phyloP scores from a whole-genome alignment of 2,888 invertebrate species.

The Thelaira solivaga region DNA sequence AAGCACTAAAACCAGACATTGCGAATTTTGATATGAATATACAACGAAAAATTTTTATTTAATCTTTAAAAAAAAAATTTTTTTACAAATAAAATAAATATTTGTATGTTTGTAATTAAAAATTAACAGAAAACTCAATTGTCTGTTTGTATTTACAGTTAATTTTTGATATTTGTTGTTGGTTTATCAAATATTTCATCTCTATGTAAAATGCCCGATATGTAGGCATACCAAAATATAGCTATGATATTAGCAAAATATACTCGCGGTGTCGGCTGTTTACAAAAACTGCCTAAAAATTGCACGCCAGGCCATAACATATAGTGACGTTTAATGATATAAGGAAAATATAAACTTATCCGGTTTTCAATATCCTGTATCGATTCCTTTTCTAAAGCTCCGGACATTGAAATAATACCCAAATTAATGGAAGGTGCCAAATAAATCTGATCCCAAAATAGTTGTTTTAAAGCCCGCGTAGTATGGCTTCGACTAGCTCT shows the following conservation, averaged over 20 bases:
- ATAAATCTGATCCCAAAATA: constrained; percentile 21
- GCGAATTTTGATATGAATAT: too few species aligned
- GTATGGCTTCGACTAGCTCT: not conserved
- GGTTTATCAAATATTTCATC: not conserved
- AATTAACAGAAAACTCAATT: too few species aligned
- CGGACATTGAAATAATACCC: not conserved
- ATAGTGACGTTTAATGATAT: constrained; percentile 12
- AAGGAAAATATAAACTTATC: constrained; percentile 1
- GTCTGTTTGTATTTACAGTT: too few species aligned
- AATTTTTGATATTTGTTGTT: not conserved
- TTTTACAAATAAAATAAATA: too few species aligned
- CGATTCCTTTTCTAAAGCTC: not conserved
- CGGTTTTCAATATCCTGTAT: not conserved
- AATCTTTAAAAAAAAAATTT: too few species aligned
- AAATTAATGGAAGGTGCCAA: constrained; percentile 16
- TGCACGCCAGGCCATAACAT: constrained; percentile 22
- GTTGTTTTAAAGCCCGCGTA: not conserved
- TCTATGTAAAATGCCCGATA: constrained; percentile 17
- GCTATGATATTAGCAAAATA: not conserved
- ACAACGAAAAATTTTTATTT: too few species aligned
- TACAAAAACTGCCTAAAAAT: not conserved
- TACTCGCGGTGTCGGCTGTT: not conserved
- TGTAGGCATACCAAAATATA: constrained; percentile 8
- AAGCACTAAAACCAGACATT: not conserved
- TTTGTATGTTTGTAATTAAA: too few species aligned